Percentiles rank a stretch among this genome's conserved stretches.
Conservation (phyloP, 1,140 invertebrate species). For the Dreissena polymorpha region DNA sequence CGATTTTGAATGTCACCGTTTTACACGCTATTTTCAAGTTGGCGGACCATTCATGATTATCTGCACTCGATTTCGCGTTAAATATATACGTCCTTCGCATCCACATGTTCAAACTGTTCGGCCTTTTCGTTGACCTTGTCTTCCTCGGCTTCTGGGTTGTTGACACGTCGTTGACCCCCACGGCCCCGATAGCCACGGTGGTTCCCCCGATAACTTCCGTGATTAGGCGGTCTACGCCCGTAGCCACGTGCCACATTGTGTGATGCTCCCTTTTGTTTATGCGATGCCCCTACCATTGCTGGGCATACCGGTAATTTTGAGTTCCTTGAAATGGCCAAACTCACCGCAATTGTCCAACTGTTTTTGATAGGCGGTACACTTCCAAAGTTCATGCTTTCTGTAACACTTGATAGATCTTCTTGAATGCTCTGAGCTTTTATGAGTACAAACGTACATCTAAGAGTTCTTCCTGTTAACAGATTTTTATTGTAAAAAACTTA, state of each 20-base stretch:
- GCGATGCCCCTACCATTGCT: no score
- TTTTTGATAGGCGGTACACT: slow-evolving; percentile 44
- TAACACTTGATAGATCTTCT: slow-evolving; percentile 38
- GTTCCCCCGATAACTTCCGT: not conserved
- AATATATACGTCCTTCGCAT: slow-evolving; percentile 17
- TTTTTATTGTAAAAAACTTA: no score
- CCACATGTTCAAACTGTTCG: slow-evolving; percentile 42
- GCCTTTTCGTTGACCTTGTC: not conserved
- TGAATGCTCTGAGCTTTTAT: no score
- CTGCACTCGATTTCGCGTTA: not conserved
- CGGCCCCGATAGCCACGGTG: not conserved
- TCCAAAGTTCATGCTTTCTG: slow-evolving; percentile 27
- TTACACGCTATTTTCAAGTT: no score
- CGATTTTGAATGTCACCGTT: no score
- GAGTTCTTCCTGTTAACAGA: no score
- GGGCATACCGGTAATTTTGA: slow-evolving; percentile 48
- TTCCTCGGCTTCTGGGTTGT: not conserved
- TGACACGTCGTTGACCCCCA: no score
- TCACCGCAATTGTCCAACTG: slow-evolving; percentile 19
- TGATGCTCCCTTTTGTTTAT: no score
- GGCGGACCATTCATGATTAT: no score
- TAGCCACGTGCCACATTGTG: no score
- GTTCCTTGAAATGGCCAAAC: no score
- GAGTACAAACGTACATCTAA: no score
- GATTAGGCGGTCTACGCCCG: not conserved